Percentiles rank a stretch among this genome's conserved stretches.
These are phyloP conservation scores for Cabera pusaria DNA, from an alignment of 2,888 invertebrate species.

Conservation along the genomic window DNA sequence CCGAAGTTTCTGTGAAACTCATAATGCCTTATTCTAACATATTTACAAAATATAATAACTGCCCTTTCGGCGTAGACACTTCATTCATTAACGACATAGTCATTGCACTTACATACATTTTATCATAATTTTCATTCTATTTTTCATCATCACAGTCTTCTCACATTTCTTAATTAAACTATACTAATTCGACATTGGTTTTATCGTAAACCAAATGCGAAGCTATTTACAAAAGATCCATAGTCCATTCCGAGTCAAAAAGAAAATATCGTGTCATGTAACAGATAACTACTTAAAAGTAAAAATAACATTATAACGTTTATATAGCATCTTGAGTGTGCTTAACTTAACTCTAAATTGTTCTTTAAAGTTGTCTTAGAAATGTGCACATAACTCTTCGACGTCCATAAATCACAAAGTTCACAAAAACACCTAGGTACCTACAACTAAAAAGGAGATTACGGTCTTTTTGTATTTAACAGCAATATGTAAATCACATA, in stretches of 20 bases:
- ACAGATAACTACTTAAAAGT: slow-evolving; percentile 3
- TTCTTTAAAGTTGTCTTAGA: slow-evolving; percentile 6
- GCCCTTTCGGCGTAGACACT: slow-evolving; percentile 20
- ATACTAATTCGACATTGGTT: slow-evolving; percentile 46
- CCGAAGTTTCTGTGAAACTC: slow-evolving; percentile 42
- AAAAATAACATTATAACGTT: no score
- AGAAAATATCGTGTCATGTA: slow-evolving; percentile 1
- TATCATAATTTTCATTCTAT: slow-evolving; percentile 59
- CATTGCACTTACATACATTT: slow-evolving; percentile 42
- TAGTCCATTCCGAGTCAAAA: slow-evolving; percentile 13
- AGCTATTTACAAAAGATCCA: slow-evolving; percentile 28
- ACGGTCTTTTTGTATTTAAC: slow-evolving; percentile 24
- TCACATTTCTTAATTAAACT: slow-evolving; percentile 64
- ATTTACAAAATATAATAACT: slow-evolving; percentile 29
- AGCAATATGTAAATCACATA: slow-evolving; percentile 16
- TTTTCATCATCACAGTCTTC: slow-evolving; percentile 82
- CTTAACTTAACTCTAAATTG: slow-evolving; percentile 16
- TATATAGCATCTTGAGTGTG: slow-evolving; percentile 13
- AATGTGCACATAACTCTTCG: slow-evolving; percentile 14
- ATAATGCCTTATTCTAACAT: slow-evolving; percentile 30
- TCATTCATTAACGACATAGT: slow-evolving; percentile 30
- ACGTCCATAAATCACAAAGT: slow-evolving; percentile 5
- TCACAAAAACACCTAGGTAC: slow-evolving; percentile 4
- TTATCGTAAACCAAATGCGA: slow-evolving; percentile 31
- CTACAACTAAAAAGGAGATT: slow-evolving; percentile 31